Percentiles rank a stretch among this genome's conserved stretches.
phyloP scores from a whole-genome alignment of 2,113 vertebrate genomes.

The Chlamydotis undulata region DNA sequence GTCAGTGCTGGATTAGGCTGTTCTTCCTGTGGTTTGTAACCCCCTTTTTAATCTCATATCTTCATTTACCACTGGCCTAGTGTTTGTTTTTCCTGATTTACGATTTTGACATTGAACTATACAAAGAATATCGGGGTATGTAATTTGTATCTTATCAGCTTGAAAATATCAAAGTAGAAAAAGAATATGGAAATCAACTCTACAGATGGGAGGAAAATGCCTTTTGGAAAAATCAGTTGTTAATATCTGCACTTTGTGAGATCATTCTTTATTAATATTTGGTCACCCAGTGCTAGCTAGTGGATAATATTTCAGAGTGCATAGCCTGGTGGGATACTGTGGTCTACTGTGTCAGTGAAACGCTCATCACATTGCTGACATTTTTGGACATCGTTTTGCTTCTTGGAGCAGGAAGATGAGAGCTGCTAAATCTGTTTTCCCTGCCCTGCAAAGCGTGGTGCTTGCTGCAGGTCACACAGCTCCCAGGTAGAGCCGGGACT shows the following conservation, averaged over 20 bases:
- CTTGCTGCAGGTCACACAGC: neutral
- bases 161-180: neutral
- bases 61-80: neutral
- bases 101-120: neutral
- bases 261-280: neutral
- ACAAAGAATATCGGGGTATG: neutral
- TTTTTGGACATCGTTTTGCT: neutral
- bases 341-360: neutral
- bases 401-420: neutral
- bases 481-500: neutral
- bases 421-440: accelerated
- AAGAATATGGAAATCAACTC: neutral
- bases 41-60: neutral
- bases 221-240: neutral
- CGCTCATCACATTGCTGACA: neutral
- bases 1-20: neutral
- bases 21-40: neutral
- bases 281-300: neutral
- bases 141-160: neutral
- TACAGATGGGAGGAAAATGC: neutral
- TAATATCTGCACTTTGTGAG: neutral
- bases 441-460: accelerated
- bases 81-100: neutral
- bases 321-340: neutral
- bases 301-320: neutral